Evolutionary conservation across 2,888 invertebrate species (phyloP), one percentile per base, ranked within the genome.

Genomic region (Caenorhabditis doughertyi): DNA sequence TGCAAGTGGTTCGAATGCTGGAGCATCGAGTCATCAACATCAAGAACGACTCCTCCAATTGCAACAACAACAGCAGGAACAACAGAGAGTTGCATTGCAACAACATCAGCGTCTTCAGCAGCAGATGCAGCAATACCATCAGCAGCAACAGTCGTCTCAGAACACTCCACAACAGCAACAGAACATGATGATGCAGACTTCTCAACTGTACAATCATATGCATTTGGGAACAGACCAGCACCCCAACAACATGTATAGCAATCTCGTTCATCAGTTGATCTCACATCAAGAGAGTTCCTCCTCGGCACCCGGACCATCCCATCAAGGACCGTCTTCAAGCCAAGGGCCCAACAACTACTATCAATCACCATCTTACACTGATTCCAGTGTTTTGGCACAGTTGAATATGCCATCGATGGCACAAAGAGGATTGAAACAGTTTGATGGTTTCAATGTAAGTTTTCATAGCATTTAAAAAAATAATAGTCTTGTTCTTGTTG

Each of bases 181-280:
- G 35, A 39, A 39, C 16, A 8, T 39, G 39, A 56, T 67, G 51
- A 25, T 76, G 11, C 67, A 58, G 8, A 60, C 23, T 21, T 44
- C 58, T 7, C 79, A 79, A 7, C n/a, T 62, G 7, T 67, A n/a
- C 21, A 67, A 58, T 27, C 79, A 79, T 16, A 29, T 71, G 7
- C 65, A 65, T 18, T 21, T 64, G 51, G 42, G 16, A 44, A 39
- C 23, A 18, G 58, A 53, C 18, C 44, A 44, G 27, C 44, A 32
- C 13, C 44, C 23, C n/a, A 21, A 16, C 9, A 73, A 80, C 13
- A 29, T 47, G 11, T 47, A 47, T 18, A 47, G 18, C 8, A 80
- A 87, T 77, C 67, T 87, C 21, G 87, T 86, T n/a, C 86, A 85
- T 7, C 85, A 85, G 16, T 65, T 87, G 5, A n/a, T 85, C 55